phyloP scores from a whole-genome alignment of 2,113 vertebrate species.

The Elgaria multicarinata region DNA sequence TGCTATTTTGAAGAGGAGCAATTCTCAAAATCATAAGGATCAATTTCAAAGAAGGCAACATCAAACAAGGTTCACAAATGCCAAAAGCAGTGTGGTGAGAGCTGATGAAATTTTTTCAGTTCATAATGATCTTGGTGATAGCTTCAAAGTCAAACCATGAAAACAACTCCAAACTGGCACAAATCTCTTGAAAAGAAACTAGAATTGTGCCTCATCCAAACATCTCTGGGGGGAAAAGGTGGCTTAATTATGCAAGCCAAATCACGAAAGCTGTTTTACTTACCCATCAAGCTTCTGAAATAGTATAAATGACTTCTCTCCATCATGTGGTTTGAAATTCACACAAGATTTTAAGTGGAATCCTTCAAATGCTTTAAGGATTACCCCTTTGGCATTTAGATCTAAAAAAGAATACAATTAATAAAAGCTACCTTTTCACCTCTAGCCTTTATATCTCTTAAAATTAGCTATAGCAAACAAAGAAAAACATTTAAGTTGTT shows the following conservation, averaged over 20 bases:
- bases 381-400: conserved; percentile 88
- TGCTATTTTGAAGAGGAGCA: too few species aligned
- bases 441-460: neutral
- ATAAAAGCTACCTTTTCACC: neutral
- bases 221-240: neutral
- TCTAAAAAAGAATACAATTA: conserved; percentile 60
- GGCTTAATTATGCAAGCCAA: neutral
- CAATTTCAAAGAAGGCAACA: too few species aligned
- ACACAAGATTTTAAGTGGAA: conserved; percentile 92
- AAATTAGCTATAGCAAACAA: neutral
- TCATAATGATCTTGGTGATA: neutral
- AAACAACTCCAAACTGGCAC: neutral
- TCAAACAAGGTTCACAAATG: too few species aligned
- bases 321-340: conserved; percentile 94
- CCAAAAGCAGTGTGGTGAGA: neutral
- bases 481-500: rapidly evolving
- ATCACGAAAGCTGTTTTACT: neutral
- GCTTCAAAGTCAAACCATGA: neutral
- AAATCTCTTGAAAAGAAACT: neutral
- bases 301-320: conserved; percentile 85
- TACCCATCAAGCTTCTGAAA: conserved; percentile 88
- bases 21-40: too few species aligned
- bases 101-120: neutral
- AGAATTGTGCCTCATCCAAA: neutral
- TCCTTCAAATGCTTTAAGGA: conserved; percentile 91